Evolutionary conservation across 1,140 invertebrate genomes (phyloP).

Genomic region (Heliconius nattereri): DNA sequence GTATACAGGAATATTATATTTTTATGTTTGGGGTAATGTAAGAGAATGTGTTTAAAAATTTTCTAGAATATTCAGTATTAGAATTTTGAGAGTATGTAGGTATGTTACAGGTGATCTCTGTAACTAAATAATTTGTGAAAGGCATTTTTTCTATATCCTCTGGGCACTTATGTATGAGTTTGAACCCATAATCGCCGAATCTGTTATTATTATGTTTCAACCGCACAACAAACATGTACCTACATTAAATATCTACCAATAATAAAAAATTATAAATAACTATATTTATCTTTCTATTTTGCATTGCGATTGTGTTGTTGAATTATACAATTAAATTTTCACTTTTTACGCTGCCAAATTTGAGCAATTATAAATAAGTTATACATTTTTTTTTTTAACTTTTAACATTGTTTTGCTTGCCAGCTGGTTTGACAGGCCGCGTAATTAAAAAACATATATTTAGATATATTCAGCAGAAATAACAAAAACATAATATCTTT

Average conservation of each 20-base stretch:
- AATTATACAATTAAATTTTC: conserved; percentile 33
- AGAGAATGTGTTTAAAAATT: background rate
- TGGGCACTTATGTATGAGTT: no score
- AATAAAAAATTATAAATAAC: conserved; percentile 29
- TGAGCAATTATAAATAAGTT: conserved; percentile 25
- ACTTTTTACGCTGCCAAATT: conserved; percentile 32
- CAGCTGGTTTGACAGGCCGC: background rate
- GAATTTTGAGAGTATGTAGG: background rate
- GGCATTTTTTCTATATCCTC: no score
- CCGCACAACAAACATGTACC: background rate
- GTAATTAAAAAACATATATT: background rate
- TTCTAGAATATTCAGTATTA: no score
- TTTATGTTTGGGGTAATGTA: background rate
- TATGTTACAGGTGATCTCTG: background rate
- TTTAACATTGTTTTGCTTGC: background rate
- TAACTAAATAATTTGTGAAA: no score
- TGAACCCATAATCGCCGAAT: no score
- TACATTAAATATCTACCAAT: conserved; percentile 8
- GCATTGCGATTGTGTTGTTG: conserved; percentile 18
- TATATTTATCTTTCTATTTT: conserved; percentile 22
- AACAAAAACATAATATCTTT: background rate
- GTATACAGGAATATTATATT: background rate
- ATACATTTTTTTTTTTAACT: conserved; percentile 13
- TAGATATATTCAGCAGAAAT: background rate
- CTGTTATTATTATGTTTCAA: no score